Percentiles rank a stretch among this genome's conserved stretches.
Conservation (phyloP, 1,140 invertebrate genomes). For the Theocolax elegans region DNA sequence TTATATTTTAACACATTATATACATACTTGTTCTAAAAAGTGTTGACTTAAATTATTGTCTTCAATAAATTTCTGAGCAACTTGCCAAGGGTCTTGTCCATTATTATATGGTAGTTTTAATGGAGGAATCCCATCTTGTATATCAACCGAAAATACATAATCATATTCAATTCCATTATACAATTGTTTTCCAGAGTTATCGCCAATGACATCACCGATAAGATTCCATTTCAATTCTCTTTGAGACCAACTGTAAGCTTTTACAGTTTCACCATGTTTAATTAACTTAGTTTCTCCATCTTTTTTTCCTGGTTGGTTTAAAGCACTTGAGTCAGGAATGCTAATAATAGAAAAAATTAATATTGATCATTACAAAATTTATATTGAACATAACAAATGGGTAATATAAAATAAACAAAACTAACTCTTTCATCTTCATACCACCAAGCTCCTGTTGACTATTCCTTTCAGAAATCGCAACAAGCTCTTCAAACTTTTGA, state of each 20-base stretch:
- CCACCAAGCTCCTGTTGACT: slow-evolving; percentile 79
- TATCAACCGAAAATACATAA: slow-evolving; percentile 94
- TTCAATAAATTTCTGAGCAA: slow-evolving; percentile 94
- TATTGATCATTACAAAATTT: slow-evolving; percentile 6
- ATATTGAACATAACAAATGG: neutral
- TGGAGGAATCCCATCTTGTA: slow-evolving; percentile 88
- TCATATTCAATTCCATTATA: slow-evolving; percentile 93
- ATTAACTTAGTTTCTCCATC: slow-evolving; percentile 92
- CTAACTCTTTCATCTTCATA: slow-evolving; percentile 83
- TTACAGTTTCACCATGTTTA: slow-evolving; percentile 77
- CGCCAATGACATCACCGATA: slow-evolving; percentile 90
- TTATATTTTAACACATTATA: neutral
- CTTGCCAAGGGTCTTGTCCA: slow-evolving; percentile 87
- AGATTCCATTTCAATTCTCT: slow-evolving; percentile 81
- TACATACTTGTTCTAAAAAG: slow-evolving; percentile 88
- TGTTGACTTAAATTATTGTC: slow-evolving; percentile 84
- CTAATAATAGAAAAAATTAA: slow-evolving; percentile 54
- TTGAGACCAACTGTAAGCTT: slow-evolving; percentile 84
- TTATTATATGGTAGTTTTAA: slow-evolving; percentile 93
- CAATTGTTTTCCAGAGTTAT: slow-evolving; percentile 78
- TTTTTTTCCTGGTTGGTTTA: slow-evolving; percentile 80
- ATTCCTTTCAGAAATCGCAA: slow-evolving; percentile 73
- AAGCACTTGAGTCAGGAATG: slow-evolving; percentile 80
- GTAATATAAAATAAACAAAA: neutral
- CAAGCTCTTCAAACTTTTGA: slow-evolving; percentile 78